Evolutionary conservation across 2,797 vertebrate species (phyloP), one percentile per base, ranked within the genome.

Genomic region (Ataeniobius toweri): DNA sequence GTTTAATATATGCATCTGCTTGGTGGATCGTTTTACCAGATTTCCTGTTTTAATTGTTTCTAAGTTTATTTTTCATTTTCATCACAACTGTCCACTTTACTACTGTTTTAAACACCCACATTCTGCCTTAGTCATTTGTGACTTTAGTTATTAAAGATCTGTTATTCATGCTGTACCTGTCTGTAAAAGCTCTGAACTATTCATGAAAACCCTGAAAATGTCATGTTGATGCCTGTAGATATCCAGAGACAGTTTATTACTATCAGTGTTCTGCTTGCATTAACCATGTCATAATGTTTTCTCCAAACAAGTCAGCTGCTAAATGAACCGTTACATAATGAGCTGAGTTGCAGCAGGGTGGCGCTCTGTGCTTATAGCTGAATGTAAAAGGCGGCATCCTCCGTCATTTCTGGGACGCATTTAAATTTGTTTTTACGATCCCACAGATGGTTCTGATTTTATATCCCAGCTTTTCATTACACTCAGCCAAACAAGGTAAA

Each of bases 251-350:
- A 24, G 24, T 58, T 58, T 58, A 26, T 68, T 44, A 7, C n/a
- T 2, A n/a, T 13, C 10, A 44, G 10, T 44, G 20, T n/a, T n/a
- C 22, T n/a, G 39, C 39, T 14, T 68, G 63, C 22, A 44, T 65
- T 22, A 39, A 65, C 18, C 36, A 65, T 22, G 63, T 22, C 63
- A 39, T 36, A 36, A 36, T 22, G 63, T 69, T 46, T 46, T 46
- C 65, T 68, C 65, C 65, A 24, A 9, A 36, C 65, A 68, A 13
- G 65, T n/a, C 67, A 69, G 67, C 67, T 46, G 67, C 67, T 46
- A 69, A 69, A 58, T 58, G 56, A 58, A 58, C 24, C 56, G 9
- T 26, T n/a, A 26, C 24, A 26, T 58, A 58, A 69, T 22, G 67
- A 69, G 24, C 22, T 1, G 41, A n/a, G 24, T 13, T 26, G 56